A percentile compares a stretch with the other conserved stretches of the same genome.
phyloP scores from a whole-genome alignment of 1,140 invertebrate genomes.

The Leptinotarsa defecta region DNA sequence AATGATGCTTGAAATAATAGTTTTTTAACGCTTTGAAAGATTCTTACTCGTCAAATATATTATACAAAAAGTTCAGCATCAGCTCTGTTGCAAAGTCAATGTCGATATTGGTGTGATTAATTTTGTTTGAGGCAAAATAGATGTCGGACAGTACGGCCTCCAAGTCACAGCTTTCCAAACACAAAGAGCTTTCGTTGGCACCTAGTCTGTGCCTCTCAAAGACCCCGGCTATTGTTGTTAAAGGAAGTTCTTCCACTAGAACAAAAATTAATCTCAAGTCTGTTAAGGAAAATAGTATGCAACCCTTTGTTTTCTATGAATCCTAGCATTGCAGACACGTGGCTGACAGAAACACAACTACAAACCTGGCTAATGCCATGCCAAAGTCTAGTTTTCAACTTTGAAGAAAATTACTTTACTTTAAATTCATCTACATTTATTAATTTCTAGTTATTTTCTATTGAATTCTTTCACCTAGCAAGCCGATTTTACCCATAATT shows the following conservation, averaged over 20 bases:
- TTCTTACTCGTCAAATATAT: conserved; percentile 67
- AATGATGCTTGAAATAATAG: background rate
- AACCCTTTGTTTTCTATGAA: background rate
- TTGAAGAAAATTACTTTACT: too few species aligned
- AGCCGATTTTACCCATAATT: too few species aligned
- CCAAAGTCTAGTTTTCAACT: too few species aligned
- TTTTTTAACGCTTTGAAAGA: background rate
- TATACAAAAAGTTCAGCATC: conserved; percentile 65
- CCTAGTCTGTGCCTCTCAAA: conserved; percentile 68
- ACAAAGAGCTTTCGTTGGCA: conserved; percentile 63
- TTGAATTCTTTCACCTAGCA: too few species aligned
- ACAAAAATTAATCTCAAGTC: conserved; percentile 37
- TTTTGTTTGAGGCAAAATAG: conserved; percentile 67
- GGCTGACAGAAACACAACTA: too few species aligned
- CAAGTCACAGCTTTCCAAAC: conserved; percentile 63
- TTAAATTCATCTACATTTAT: too few species aligned
- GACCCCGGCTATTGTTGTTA: conserved; percentile 60
- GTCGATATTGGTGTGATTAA: conserved; percentile 60
- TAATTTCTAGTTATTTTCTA: too few species aligned
- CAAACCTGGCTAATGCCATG: too few species aligned
- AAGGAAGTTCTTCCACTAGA: conserved; percentile 65
- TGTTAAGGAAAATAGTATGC: too few species aligned
- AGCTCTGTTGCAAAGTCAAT: conserved; percentile 64
- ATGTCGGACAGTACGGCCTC: conserved; percentile 68
- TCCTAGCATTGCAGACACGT: too few species aligned